These are phyloP conservation scores for Eulemur rufifrons DNA, from an alignment of 2,113 vertebrate species.

Conservation along the genomic window DNA sequence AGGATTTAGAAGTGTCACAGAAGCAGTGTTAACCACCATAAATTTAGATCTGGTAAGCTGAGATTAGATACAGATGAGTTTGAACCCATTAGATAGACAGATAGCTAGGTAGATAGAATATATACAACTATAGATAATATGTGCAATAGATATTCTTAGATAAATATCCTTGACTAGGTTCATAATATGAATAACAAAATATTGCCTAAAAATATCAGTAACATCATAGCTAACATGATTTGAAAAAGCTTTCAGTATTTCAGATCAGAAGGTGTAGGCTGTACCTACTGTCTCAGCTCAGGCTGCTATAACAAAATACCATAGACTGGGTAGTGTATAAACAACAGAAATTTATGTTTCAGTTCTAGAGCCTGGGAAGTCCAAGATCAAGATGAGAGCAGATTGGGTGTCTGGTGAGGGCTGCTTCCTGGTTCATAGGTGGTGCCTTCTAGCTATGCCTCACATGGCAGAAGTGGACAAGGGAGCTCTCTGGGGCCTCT, in stretches of 20 bases:
- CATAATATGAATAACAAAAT: background rate
- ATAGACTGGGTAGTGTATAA: background rate
- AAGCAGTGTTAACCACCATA: conserved; percentile 8
- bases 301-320: background rate
- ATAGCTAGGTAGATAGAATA: background rate
- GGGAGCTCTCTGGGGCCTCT: background rate
- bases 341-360: background rate
- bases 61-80: background rate
- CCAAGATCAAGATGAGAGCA: background rate
- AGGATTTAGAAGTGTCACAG: conserved; percentile 35
- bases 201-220: background rate
- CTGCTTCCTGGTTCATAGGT: background rate
- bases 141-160: background rate
- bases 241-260: background rate
- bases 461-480: fast-evolving
- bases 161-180: background rate
- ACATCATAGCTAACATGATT: background rate
- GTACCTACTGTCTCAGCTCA: background rate
- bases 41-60: conserved; percentile 22
- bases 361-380: background rate
- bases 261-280: background rate
- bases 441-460: no score
- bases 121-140: background rate
- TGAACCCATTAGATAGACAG: background rate
- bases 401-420: background rate